These are phyloP conservation scores for Drosophila gunungcola DNA, from an alignment of 1,140 invertebrate genomes.

Conservation along the genomic window DNA sequence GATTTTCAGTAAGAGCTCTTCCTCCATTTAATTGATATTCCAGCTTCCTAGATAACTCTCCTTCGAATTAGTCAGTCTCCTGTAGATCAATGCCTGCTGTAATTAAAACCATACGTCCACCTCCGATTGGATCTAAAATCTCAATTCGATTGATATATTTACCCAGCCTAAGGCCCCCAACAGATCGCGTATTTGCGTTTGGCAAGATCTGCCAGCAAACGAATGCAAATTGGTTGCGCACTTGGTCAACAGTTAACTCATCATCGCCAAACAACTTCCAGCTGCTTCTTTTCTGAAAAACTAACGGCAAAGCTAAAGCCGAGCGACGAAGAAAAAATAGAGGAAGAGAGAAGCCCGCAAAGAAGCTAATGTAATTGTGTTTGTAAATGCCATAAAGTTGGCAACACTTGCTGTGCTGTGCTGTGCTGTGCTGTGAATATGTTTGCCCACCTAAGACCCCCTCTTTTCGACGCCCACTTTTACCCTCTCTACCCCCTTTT, in stretches of 20 bases:
- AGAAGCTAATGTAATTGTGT: conserved; percentile 78
- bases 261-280: conserved; percentile 54
- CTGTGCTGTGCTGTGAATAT: conserved; percentile 70
- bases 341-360: conserved; percentile 40
- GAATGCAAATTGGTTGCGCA: conserved; percentile 79
- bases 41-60: not conserved
- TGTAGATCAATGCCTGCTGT: conserved; percentile 8
- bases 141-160: conserved; percentile 24
- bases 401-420: conserved; percentile 82
- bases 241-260: conserved; percentile 76
- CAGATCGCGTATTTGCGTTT: conserved; percentile 18
- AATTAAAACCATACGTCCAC: not conserved
- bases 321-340: conserved; percentile 2
- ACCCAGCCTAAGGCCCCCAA: conserved; percentile 1
- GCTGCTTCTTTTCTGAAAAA: conserved; percentile 23
- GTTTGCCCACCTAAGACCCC: conserved; percentile 43
- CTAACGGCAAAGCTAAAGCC: conserved; percentile 55
- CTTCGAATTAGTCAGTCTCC: not conserved
- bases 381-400: conserved; percentile 83
- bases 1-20: not conserved
- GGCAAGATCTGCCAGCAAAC: conserved; percentile 39
- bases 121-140: not conserved
- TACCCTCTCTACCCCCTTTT: not conserved
- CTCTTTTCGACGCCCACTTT: conserved; percentile 11
- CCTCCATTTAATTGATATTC: not conserved